phyloP scores from a whole-genome alignment of 2,113 vertebrate genomes.

The Mastomys coucha region DNA sequence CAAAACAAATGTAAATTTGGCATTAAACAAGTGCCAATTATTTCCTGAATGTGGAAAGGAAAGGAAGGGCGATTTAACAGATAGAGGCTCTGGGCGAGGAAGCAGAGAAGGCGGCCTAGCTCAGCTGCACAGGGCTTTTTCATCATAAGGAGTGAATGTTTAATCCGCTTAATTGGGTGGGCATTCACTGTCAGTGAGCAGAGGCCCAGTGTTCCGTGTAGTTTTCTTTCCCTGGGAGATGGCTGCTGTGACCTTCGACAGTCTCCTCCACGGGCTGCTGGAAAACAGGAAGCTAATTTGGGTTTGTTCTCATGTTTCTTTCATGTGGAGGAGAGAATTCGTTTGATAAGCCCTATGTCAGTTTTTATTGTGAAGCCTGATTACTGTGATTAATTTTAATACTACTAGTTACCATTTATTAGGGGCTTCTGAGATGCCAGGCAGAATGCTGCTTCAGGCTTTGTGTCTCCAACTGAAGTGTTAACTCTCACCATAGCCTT shows the following conservation, averaged over 20 bases:
- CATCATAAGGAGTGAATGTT: conserved; percentile 76
- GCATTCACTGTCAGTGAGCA: conserved; percentile 72
- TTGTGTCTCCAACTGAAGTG: neutral
- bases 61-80: conserved; percentile 81
- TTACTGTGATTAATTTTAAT: conserved; percentile 82
- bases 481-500: neutral
- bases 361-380: conserved; percentile 80
- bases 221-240: conserved; percentile 71
- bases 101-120: conserved; percentile 69
- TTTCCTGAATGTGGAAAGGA: conserved; percentile 81
- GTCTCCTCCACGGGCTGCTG: conserved; percentile 66
- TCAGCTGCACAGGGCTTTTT: conserved; percentile 77
- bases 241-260: conserved; percentile 76
- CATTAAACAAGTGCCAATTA: conserved; percentile 86
- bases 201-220: conserved; percentile 60
- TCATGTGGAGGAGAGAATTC: conserved; percentile 69
- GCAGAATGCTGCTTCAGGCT: neutral
- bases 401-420: conserved; percentile 75
- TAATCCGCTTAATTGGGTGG: conserved; percentile 84
- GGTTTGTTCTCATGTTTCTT: conserved; percentile 82
- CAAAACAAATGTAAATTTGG: conserved; percentile 87
- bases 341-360: conserved; percentile 77
- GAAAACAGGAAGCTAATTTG: conserved; percentile 81
- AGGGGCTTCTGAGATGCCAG: conserved; percentile 52
- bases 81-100: conserved; percentile 75